Base-by-base conservation (phyloP, 1,140 invertebrate species). In the Papilio polytes region DNA sequence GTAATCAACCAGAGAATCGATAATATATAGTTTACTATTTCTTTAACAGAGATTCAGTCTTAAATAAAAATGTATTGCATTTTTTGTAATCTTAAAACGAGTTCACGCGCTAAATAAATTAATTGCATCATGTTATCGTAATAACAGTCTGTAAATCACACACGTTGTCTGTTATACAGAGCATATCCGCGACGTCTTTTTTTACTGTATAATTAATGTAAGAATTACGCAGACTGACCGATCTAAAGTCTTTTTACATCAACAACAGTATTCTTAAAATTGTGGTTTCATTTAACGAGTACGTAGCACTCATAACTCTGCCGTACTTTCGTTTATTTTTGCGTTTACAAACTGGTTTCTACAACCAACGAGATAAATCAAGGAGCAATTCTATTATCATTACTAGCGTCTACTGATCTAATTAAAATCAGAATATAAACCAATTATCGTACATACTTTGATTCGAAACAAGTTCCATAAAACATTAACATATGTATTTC, bases 101-200 rank as follows among this genome's bases (percentile, higher is more conserved):
- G 13, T 70, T 70, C 63, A 70, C 22, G 59, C 63, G 22, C 63
- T 70, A 70, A 70, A 70, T 70, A 70, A 70, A 70, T 70, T 31
- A 31, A 70, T 70, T 70, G 26, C 63, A 36, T 70, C 63, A 70
- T 70, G 63, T 18, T 31, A 31, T 70, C 63, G 63, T 70, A 70
- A 70, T 36, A 70, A 31, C 63, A 36, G 12, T 3, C 22, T 31
- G 63, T 70, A 70, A 70, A 70, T 70, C 63, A 70, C 63, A 70
- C 12, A 22, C 59, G 20, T 20, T 22, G 59, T 36, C 63, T 70
- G 63, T 31, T 26, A 36, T 70, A 70, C 63, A 70, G 63, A 70
- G 63, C 63, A 31, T 70, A 70, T 70, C 63, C 63, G 26, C 63
- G 63, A 36, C 63, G 59, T 66, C 13, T 70, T 70, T 70, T 66